Evolutionary conservation across 2,797 vertebrate species (phyloP).

Genomic region (Balearica regulorum): DNA sequence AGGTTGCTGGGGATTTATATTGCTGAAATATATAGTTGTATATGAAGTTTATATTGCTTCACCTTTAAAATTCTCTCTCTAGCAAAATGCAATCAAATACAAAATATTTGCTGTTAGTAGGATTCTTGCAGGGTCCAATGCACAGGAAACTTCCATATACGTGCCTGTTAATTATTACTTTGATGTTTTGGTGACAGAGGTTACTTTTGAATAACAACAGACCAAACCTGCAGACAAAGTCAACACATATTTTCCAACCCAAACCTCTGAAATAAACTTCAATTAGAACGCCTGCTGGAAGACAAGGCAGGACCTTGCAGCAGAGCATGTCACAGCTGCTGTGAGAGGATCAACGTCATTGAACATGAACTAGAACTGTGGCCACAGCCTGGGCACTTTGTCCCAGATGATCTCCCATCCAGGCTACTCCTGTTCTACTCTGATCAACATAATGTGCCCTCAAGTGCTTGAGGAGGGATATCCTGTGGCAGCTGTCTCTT

Average conservation of each 20-base stretch:
- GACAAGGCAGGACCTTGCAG: not conserved
- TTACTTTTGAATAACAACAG: not conserved
- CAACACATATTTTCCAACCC: not conserved
- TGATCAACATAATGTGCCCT: not conserved
- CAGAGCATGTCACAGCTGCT: not conserved
- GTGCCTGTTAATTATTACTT: not conserved
- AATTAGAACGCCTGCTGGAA: not conserved
- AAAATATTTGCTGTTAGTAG: not conserved
- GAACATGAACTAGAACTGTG: not conserved
- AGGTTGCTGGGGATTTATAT: not conserved
- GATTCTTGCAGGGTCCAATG: not conserved
- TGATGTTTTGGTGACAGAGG: not conserved
- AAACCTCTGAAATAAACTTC: not conserved
- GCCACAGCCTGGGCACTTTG: rapidly evolving
- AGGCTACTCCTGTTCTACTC: not conserved
- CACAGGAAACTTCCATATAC: not conserved
- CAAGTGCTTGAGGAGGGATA: too few relatives aligned
- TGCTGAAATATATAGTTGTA: not conserved
- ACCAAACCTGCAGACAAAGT: not conserved
- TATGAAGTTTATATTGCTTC: not conserved
- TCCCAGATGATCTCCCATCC: not conserved
- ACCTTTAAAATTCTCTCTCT: not conserved
- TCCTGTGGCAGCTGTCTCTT: not conserved
- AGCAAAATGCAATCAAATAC: not conserved
- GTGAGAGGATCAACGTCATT: not conserved